Conservation (phyloP, 2,888 invertebrate genomes). For the Drosophila picticornis region DNA sequence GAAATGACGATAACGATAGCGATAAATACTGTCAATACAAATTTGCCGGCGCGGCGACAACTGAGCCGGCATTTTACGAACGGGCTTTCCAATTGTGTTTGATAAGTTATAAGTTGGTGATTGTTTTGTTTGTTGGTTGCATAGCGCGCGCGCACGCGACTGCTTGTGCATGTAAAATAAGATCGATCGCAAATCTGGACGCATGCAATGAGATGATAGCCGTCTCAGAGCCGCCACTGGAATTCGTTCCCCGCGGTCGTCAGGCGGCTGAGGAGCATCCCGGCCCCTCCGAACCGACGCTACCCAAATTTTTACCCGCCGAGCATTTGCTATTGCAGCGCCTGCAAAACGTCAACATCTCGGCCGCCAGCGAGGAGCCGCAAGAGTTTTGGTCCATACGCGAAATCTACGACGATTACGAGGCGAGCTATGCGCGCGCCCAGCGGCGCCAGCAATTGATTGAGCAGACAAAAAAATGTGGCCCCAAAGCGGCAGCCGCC, state of each 20-base stretch:
- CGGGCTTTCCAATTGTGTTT: background rate
- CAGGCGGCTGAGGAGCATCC: slow-evolving; percentile 92
- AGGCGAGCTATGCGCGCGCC: slow-evolving; percentile 50
- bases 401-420: slow-evolving; percentile 87
- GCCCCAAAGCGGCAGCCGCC: slow-evolving; percentile 54
- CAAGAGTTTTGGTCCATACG: slow-evolving; percentile 88
- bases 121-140: slow-evolving; percentile 7
- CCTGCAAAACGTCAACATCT: slow-evolving; percentile 91
- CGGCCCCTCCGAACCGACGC: slow-evolving; percentile 87
- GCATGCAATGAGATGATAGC: slow-evolving; percentile 93
- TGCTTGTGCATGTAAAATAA: slow-evolving; percentile 29
- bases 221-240: slow-evolving; percentile 96
- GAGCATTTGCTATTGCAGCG: slow-evolving; percentile 90
- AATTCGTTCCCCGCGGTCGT: slow-evolving; percentile 95
- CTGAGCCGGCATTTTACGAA: slow-evolving; percentile 46
- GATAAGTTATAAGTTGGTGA: background rate
- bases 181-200: slow-evolving; percentile 92
- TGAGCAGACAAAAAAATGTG: slow-evolving; percentile 65
- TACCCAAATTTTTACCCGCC: slow-evolving; percentile 85
- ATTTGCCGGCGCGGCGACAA: slow-evolving; percentile 53
- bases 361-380: slow-evolving; percentile 86
- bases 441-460: slow-evolving; percentile 60
- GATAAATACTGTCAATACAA: slow-evolving; percentile 31
- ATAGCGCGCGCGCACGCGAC: slow-evolving; percentile 26
- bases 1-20: slow-evolving; percentile 47